A percentile compares a stretch with the other conserved stretches of the same genome.
These are phyloP conservation scores for Poeciliopsis paucimaculata DNA, from an alignment of 2,797 vertebrate species.

Conservation along the genomic window DNA sequence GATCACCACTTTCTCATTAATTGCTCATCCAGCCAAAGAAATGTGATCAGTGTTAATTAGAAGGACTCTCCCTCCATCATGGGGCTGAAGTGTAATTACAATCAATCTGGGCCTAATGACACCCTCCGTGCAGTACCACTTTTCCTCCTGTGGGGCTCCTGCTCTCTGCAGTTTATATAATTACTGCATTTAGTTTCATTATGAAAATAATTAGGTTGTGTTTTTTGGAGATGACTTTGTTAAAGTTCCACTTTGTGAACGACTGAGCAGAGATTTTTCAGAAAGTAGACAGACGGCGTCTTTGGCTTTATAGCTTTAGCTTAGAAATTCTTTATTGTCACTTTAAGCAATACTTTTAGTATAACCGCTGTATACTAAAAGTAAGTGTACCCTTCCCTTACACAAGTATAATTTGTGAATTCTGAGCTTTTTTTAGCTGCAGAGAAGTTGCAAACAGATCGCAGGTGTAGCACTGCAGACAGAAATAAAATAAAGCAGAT, in stretches of 20 bases:
- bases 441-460: conserved; percentile 6
- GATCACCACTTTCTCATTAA: conserved; percentile 81
- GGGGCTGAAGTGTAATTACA: conserved; percentile 87
- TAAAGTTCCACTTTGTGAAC: not conserved
- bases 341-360: not conserved
- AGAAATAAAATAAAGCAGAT: conserved; percentile 24
- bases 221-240: conserved; percentile 20
- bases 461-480: conserved; percentile 14
- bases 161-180: conserved; percentile 47
- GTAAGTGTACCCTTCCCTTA: not conserved
- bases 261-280: not conserved
- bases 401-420: not conserved
- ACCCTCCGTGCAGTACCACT: conserved; percentile 68
- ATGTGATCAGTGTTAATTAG: conserved; percentile 87
- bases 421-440: conserved; percentile 12
- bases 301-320: not conserved
- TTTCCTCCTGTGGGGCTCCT: conserved; percentile 51
- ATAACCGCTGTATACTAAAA: no score
- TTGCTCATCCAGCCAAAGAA: conserved; percentile 81
- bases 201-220: conserved; percentile 44
- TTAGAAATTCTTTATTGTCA: not conserved
- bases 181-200: conserved; percentile 53
- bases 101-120: conserved; percentile 70
- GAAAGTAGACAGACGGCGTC: not conserved
- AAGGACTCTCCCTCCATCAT: conserved; percentile 82